phyloP scores from a whole-genome alignment of 1,140 invertebrate species.

The Drosophila funebris region DNA sequence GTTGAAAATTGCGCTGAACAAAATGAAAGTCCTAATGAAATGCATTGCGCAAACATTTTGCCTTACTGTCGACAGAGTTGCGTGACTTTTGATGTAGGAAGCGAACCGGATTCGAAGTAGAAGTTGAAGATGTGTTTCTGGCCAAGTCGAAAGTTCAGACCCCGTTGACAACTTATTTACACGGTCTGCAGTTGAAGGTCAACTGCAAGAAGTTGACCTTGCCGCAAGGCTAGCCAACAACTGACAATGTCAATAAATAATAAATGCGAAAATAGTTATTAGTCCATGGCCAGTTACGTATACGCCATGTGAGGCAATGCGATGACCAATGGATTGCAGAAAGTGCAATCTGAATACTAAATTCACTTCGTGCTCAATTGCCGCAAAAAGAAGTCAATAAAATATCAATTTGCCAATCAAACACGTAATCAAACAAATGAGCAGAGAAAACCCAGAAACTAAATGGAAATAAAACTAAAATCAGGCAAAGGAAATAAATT shows the following conservation, averaged over 20 bases:
- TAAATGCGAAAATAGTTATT: no score
- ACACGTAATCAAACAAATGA: not conserved
- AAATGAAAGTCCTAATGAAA: conserved; percentile 49
- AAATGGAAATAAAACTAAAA: not conserved
- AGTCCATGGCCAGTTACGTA: no score
- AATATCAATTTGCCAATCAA: conserved; percentile 16
- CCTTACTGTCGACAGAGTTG: conserved; percentile 36
- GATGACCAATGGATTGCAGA: not conserved
- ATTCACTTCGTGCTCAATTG: not conserved
- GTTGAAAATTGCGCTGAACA: conserved; percentile 44
- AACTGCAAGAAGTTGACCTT: conserved; percentile 24
- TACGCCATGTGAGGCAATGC: conserved; percentile 3
- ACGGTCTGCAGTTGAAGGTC: conserved; percentile 18
- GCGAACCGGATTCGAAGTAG: not conserved
- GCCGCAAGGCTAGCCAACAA: not conserved
- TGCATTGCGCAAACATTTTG: conserved; percentile 51
- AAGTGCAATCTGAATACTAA: not conserved
- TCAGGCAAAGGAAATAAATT: not conserved
- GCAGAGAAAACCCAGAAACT: not conserved
- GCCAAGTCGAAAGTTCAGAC: conserved; percentile 32
- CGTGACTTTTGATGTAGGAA: conserved; percentile 17
- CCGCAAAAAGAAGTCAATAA: not conserved
- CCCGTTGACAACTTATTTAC: conserved; percentile 12
- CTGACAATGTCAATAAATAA: conserved; percentile 47
- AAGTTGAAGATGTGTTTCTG: not conserved